Base-by-base conservation (phyloP, 2,888 invertebrate species). In the Eristalis arbustorum region DNA sequence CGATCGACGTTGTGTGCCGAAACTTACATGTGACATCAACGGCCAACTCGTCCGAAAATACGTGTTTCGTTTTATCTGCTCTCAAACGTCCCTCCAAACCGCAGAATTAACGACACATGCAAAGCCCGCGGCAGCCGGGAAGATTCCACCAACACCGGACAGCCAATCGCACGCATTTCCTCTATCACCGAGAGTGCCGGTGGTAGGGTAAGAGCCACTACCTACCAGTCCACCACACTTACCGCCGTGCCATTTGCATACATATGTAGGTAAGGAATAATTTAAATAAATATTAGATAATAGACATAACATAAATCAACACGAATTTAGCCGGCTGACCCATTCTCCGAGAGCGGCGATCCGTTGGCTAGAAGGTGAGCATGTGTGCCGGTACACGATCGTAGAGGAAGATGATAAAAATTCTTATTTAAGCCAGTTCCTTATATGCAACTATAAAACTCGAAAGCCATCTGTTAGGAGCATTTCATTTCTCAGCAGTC, bases 371-470 rank as follows among this genome's bases (percentile, higher is more conserved):
- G 49, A 8, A n/a, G 49, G 49, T 49, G 49, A 49, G 49, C 49
- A 49, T 49, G 49, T 49, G 8, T 49, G n/a, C 18, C 18, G n/a
- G 18, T n/a, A 49, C 8, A 18, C 8, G 0, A 6, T 18, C 37
- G 49, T 42, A 18, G n/a, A 8, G 18, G 49, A n/a, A 49, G 49
- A 49, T 2, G 8, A n/a, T n/a, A n/a, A n/a, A n/a, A 49, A 49
- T 18, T 18, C 49, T 2, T 18, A 49, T 49, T 18, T 49, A 49
- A 63, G 59, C 18, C 28, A 64, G 74, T 64, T 74, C 42, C 37
- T 69, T 57, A 14, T 62, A 49, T 72, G 72, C 68, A 69, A 73
- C 76, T 85, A 85, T 85, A 85, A 85, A 85, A 82, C 59, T 42
- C 69, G 34, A 5, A 18, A 14, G 68, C 10, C 23, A 14, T 14